Percentiles rank a stretch among this genome's conserved stretches.
These are phyloP conservation scores for Lasioglossum albipes DNA, from an alignment of 1,140 invertebrate species.

Conservation along the genomic window DNA sequence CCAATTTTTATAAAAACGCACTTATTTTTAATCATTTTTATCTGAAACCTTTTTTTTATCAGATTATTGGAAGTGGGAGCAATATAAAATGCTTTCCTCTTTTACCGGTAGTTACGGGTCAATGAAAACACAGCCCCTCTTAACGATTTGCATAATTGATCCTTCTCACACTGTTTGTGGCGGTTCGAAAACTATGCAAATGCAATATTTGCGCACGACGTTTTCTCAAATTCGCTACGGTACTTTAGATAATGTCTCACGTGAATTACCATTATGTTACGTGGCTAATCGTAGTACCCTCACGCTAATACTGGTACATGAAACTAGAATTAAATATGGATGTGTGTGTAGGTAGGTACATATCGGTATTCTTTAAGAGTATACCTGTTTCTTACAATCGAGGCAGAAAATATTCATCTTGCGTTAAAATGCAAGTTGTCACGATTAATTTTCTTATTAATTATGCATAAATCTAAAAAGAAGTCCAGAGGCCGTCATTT, in stretches of 20 bases:
- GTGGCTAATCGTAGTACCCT: neutral
- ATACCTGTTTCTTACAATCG: no score
- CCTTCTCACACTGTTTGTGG: neutral
- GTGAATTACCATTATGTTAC: neutral
- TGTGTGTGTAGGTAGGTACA: neutral
- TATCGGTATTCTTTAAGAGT: no score
- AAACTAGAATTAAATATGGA: neutral
- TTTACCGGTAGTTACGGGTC: neutral
- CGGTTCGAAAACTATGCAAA: constrained; percentile 17
- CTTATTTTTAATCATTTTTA: no score
- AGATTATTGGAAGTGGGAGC: no score
- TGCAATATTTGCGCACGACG: neutral
- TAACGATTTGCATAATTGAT: neutral
- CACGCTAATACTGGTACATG: no score
- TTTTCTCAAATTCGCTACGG: neutral
- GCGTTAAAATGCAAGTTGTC: no score
- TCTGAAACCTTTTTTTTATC: no score
- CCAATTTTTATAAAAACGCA: no score
- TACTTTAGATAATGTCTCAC: neutral
- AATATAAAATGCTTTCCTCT: neutral
- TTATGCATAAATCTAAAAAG: no score
- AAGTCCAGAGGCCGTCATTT: no score
- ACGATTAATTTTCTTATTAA: no score
- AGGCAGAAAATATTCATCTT: no score
- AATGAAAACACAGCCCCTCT: neutral